Percentiles rank a stretch among this genome's conserved stretches.
phyloP scores from a whole-genome alignment of 2,113 vertebrate genomes.

The Malurus elegans region DNA sequence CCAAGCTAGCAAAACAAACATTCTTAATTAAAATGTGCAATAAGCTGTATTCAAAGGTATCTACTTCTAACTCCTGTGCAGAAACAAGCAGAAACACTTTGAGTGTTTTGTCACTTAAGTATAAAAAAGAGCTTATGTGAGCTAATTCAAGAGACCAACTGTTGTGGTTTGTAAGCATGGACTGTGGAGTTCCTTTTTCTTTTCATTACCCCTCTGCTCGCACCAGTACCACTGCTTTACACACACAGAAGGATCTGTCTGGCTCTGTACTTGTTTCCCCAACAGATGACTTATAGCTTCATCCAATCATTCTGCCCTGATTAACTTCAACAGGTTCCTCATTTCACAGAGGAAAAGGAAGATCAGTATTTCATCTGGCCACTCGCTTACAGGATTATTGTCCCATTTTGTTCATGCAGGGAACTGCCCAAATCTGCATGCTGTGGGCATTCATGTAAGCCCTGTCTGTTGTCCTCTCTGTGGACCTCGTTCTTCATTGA shows the following conservation, averaged over 20 bases:
- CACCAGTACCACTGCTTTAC: neutral
- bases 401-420: neutral
- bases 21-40: neutral
- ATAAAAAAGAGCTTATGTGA: neutral
- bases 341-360: neutral
- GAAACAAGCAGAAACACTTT: neutral
- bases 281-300: neutral
- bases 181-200: neutral
- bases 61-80: neutral
- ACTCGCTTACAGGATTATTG: neutral
- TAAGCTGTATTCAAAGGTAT: neutral
- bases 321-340: neutral
- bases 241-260: neutral
- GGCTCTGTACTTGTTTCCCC: neutral
- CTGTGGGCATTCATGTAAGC: neutral
- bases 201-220: neutral
- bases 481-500: neutral
- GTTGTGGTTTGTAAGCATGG: neutral
- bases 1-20: neutral
- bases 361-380: neutral
- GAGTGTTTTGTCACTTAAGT: neutral
- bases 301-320: constrained; percentile 18
- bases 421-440: neutral
- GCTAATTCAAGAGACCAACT: neutral
- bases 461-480: neutral